Conservation (phyloP, 2,797 vertebrate species). For the Melanotaenia trifasciata region DNA sequence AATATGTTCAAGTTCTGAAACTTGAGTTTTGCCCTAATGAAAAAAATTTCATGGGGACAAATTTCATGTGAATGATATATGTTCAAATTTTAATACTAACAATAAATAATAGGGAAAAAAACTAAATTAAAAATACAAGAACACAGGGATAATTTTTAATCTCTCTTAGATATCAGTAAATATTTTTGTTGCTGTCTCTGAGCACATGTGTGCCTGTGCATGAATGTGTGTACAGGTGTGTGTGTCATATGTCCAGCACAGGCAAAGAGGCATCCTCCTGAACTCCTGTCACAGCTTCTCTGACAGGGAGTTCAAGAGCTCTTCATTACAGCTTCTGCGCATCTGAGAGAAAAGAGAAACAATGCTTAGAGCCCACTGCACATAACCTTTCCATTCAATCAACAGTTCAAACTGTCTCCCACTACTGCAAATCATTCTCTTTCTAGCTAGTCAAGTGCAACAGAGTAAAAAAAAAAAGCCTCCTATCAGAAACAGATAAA, state of each 20-base stretch:
- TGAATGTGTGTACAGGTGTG: constrained; percentile 29
- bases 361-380: constrained; percentile 77
- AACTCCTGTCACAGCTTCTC: constrained; percentile 89
- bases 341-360: constrained; percentile 81
- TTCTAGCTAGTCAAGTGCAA: constrained; percentile 69
- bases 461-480: constrained; percentile 60
- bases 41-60: constrained; percentile 41
- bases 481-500: constrained; percentile 68
- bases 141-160: background rate
- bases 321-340: constrained; percentile 86
- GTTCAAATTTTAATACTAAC: background rate
- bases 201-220: background rate
- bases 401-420: constrained; percentile 81
- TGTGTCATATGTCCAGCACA: constrained; percentile 57
- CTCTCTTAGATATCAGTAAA: constrained; percentile 18
- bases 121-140: background rate
- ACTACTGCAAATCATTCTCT: constrained; percentile 70
- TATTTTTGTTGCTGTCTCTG: constrained; percentile 25
- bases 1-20: constrained; percentile 35
- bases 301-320: constrained; percentile 88
- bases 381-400: constrained; percentile 85
- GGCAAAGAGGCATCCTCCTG: constrained; percentile 76
- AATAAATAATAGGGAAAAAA: constrained; percentile 6
- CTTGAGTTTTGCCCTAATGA: constrained; percentile 8
- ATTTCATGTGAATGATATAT: background rate